Conservation (phyloP, 2,113 vertebrate genomes). For the Apteryx owenii region DNA sequence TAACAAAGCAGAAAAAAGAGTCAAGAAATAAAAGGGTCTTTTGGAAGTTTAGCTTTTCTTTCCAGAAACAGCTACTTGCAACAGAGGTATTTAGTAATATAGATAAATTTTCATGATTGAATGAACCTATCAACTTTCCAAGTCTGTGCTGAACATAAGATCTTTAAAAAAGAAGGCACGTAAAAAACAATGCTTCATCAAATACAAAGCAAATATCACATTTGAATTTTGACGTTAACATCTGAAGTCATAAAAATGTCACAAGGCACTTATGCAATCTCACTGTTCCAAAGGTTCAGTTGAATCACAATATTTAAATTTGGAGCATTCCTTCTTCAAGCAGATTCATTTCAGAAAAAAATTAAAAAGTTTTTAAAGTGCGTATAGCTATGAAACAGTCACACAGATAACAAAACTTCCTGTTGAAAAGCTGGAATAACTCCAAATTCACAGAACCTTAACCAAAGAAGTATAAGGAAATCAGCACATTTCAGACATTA, state of each 20-base stretch:
- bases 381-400: background rate
- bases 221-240: background rate
- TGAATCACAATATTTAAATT: background rate
- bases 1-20: background rate
- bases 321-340: background rate
- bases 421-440: background rate
- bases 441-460: background rate
- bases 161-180: background rate
- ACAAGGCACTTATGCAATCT: background rate
- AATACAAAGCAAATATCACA: background rate
- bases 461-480: background rate
- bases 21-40: background rate
- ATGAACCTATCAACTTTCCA: background rate
- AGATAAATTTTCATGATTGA: background rate
- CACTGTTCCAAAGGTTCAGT: background rate
- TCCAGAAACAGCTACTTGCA: background rate
- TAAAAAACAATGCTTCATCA: background rate
- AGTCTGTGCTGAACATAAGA: background rate
- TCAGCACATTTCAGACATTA: background rate
- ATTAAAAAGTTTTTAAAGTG: background rate
- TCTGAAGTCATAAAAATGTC: background rate
- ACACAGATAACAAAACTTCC: background rate
- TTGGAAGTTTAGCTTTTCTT: background rate
- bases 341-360: background rate
- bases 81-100: background rate